Evolutionary conservation across 2,113 vertebrate species (phyloP).

Genomic region (Ornithorhynchus anatinus): DNA sequence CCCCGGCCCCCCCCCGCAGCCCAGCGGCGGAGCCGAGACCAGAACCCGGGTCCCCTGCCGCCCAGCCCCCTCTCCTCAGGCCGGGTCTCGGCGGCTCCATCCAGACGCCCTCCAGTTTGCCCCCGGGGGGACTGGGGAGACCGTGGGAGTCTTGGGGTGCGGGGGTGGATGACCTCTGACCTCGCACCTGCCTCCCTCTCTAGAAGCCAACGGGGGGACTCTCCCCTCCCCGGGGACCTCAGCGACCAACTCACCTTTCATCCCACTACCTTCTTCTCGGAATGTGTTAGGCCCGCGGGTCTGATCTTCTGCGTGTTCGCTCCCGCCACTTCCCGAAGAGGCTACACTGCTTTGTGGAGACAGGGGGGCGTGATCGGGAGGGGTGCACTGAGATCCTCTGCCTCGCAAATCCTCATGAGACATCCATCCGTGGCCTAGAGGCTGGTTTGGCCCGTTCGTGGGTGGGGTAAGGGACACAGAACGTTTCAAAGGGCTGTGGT

Average conservation of each 20-base stretch:
- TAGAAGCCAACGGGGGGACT: conserved; percentile 7
- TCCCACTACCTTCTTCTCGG: conserved; percentile 97
- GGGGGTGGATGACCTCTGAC: background rate
- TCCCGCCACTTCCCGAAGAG: conserved; percentile 97
- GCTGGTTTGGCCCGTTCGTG: conserved; percentile 93
- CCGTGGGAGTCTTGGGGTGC: background rate
- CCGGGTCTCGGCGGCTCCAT: too few species aligned
- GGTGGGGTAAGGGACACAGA: conserved; percentile 98
- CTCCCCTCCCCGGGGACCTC: conserved; percentile 29
- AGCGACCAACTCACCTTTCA: conserved; percentile 90
- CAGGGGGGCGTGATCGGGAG: conserved; percentile 93
- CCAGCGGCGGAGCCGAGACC: too few species aligned
- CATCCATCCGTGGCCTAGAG: conserved; percentile 97
- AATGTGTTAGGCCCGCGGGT: conserved; percentile 91
- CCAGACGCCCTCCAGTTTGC: too few species aligned
- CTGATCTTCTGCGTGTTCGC: conserved; percentile 96
- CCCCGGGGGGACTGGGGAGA: background rate
- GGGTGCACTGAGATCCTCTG: conserved; percentile 86
- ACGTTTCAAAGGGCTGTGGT: conserved; percentile 98
- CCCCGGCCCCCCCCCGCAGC: too few species aligned
- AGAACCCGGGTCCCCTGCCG: too few species aligned
- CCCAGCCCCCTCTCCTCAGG: too few species aligned
- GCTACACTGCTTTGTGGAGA: conserved; percentile 99
- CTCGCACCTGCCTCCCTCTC: conserved; percentile 23
- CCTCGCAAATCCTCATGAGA: conserved; percentile 97